These are phyloP conservation scores for Dendrophyllia cribrosa DNA, from an alignment of 64 coral and sea anemone genomes.

Conservation along the genomic window DNA sequence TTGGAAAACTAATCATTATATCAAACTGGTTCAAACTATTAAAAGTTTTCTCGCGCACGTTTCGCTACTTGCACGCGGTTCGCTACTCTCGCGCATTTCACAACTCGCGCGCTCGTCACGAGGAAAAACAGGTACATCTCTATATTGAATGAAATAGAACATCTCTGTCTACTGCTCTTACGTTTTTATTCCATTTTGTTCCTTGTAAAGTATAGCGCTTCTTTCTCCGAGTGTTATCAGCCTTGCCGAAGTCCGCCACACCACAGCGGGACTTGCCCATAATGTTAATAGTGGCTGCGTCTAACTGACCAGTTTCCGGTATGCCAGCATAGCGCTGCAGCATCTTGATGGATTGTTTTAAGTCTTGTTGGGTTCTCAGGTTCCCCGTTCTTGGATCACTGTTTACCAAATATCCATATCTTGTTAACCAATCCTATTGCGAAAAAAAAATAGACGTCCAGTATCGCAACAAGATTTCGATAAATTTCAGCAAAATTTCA, in stretches of 20 bases:
- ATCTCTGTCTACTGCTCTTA: neutral
- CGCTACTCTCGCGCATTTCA: too few relatives aligned
- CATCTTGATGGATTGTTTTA: conserved; percentile 38
- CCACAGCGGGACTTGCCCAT: conserved; percentile 85
- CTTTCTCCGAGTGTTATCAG: conserved; percentile 72
- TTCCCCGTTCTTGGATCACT: conserved; percentile 28
- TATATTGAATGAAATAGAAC: too few relatives aligned
- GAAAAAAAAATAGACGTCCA: neutral
- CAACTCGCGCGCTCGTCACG: too few relatives aligned
- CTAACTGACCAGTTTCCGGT: conserved; percentile 73
- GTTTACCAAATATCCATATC: conserved; percentile 52
- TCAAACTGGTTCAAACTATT: too few relatives aligned
- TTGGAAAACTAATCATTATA: too few relatives aligned
- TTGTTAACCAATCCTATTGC: conserved; percentile 52
- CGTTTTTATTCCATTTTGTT: conserved; percentile 87
- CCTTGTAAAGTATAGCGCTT: conserved; percentile 83
- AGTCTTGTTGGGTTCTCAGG: conserved; percentile 39
- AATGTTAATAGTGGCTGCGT: conserved; percentile 59
- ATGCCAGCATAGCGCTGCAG: conserved; percentile 84
- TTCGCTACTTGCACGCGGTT: too few relatives aligned
- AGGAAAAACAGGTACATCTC: too few relatives aligned
- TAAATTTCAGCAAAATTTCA: too few relatives aligned
- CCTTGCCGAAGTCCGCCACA: conserved; percentile 62
- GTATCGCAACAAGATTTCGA: too few relatives aligned
- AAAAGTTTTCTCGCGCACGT: too few relatives aligned